Percentiles rank a stretch among this genome's conserved stretches.
Evolutionary conservation across 2,113 vertebrate species (phyloP).

Genomic region (Blennius ocellaris): DNA sequence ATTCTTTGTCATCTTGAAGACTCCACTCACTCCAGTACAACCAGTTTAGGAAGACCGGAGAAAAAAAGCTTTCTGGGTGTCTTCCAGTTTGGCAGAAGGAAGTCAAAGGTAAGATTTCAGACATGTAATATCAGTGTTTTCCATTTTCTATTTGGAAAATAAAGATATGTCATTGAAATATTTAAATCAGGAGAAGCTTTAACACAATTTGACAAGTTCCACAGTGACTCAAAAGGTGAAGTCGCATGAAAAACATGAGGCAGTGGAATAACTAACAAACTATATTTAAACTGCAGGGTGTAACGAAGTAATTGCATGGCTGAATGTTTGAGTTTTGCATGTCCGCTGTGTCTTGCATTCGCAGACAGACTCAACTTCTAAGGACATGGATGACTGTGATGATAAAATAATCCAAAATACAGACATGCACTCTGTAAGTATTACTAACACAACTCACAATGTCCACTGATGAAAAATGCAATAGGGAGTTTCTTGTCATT

Average conservation of each 20-base stretch:
- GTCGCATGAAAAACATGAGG: background rate
- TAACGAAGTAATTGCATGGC: slow-evolving; percentile 49
- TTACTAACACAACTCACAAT: slow-evolving; percentile 50
- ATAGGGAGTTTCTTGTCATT: too few relatives aligned
- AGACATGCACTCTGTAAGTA: slow-evolving; percentile 78
- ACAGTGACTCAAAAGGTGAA: background rate
- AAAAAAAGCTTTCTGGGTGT: slow-evolving; percentile 91
- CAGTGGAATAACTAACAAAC: slow-evolving; percentile 6
- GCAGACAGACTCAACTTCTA: slow-evolving; percentile 75
- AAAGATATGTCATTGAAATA: background rate
- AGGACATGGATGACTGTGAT: slow-evolving; percentile 77
- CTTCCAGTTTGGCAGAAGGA: slow-evolving; percentile 88
- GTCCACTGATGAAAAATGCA: background rate
- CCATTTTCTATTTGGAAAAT: background rate
- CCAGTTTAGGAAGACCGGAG: slow-evolving; percentile 81
- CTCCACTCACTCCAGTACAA: slow-evolving; percentile 79
- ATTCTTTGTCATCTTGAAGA: slow-evolving; percentile 74
- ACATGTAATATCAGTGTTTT: too few relatives aligned
- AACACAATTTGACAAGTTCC: background rate
- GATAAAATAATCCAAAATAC: slow-evolving; percentile 66
- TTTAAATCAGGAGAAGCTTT: background rate
- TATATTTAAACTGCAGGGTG: slow-evolving; percentile 4
- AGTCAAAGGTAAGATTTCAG: slow-evolving; percentile 87
- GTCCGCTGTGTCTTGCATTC: slow-evolving; percentile 73
- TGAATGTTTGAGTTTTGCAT: slow-evolving; percentile 61